phyloP scores from a whole-genome alignment of 2,888 invertebrate species.

The Philopedon plagiatum region DNA sequence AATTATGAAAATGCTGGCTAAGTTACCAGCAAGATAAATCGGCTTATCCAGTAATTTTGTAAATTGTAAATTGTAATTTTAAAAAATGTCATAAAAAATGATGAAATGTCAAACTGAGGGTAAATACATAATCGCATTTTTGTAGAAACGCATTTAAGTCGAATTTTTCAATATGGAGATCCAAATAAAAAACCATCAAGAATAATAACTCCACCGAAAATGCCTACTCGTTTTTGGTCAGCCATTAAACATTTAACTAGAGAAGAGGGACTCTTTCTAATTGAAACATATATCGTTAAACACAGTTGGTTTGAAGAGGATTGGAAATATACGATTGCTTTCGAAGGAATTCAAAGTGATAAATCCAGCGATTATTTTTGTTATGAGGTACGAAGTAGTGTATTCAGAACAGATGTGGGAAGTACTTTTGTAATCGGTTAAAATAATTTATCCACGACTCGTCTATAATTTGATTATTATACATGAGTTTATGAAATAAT shows the following conservation, averaged over 20 bases:
- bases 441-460: no score
- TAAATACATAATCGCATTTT: no score
- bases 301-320: conserved; percentile 3
- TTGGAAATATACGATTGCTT: conserved; percentile 31
- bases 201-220: not conserved
- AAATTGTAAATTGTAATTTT: no score
- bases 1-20: no score
- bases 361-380: conserved; percentile 13
- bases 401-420: not conserved
- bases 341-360: conserved; percentile 17
- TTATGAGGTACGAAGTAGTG: conserved; percentile 17
- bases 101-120: no score
- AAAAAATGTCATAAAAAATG: no score
- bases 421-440: no score
- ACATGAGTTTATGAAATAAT: no score
- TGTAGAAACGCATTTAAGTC: not conserved
- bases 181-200: not conserved
- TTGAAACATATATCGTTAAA: conserved; percentile 24
- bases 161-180: conserved; percentile 12
- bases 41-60: no score
- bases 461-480: no score
- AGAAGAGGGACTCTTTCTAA: conserved; percentile 17
- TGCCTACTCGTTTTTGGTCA: conserved; percentile 3
- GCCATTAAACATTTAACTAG: conserved; percentile 15
- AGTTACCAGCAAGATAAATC: no score